These are phyloP conservation scores for Steromphala cineraria DNA, from an alignment of 2,888 invertebrate species.

Conservation along the genomic window DNA sequence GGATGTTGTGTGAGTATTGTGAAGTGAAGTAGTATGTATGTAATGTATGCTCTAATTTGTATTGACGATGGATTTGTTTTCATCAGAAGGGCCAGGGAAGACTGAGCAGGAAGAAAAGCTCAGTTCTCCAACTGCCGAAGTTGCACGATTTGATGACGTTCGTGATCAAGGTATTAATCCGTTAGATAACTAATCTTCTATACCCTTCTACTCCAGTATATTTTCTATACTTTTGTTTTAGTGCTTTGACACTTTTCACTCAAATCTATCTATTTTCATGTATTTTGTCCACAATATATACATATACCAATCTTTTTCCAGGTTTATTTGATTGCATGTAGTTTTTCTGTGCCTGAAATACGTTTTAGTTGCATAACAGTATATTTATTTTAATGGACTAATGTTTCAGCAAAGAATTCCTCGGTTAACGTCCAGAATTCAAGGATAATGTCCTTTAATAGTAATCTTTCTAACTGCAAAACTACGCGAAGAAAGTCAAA, in stretches of 20 bases:
- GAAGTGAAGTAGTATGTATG: not conserved
- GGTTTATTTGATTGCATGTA: conserved; percentile 25
- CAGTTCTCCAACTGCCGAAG: conserved; percentile 68
- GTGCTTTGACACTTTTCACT: conserved; percentile 23
- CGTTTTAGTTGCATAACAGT: conserved; percentile 21
- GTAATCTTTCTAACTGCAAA: too few species aligned
- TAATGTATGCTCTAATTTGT: not conserved
- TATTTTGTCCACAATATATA: conserved; percentile 23
- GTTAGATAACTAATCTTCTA: conserved; percentile 4
- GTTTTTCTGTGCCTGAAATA: conserved; percentile 21
- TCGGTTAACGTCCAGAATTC: too few species aligned
- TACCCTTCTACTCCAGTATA: not conserved
- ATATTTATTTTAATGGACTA: conserved; percentile 17
- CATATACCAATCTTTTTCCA: conserved; percentile 1
- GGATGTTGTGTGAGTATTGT: conserved; percentile 17
- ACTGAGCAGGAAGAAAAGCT: conserved; percentile 46
- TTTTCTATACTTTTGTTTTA: conserved; percentile 20
- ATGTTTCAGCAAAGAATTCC: conserved; percentile 7
- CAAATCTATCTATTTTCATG: conserved; percentile 11
- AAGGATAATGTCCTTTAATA: too few species aligned
- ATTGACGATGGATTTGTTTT: conserved; percentile 16
- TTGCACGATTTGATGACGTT: conserved; percentile 68
- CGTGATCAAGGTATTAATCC: conserved; percentile 54
- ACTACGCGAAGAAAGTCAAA: too few species aligned
- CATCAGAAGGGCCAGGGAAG: conserved; percentile 28